phyloP scores from a whole-genome alignment of 1,140 invertebrate species.

The Drosophila pachea region DNA sequence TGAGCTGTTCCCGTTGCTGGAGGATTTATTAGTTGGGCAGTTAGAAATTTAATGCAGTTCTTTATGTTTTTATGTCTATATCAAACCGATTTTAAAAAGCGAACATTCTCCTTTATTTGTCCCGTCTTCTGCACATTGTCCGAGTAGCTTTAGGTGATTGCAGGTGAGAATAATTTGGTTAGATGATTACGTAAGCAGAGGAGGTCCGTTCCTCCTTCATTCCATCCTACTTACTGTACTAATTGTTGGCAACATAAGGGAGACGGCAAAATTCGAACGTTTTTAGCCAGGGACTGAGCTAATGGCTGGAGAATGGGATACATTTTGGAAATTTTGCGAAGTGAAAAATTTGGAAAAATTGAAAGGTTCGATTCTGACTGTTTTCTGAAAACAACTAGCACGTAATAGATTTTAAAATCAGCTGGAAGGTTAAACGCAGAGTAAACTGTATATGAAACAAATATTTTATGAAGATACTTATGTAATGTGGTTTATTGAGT shows the following conservation, averaged over 20 bases:
- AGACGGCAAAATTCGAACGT: conserved; percentile 9
- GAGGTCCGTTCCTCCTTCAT: background rate
- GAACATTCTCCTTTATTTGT: conserved; percentile 27
- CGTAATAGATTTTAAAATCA: background rate
- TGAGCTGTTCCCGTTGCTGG: conserved; percentile 59
- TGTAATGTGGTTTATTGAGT: conserved; percentile 1
- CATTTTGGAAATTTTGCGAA: conserved; percentile 2
- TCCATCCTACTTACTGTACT: conserved; percentile 17
- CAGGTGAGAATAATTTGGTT: no score
- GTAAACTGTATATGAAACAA: background rate
- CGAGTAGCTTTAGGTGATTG: conserved; percentile 8
- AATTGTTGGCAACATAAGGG: conserved; percentile 7
- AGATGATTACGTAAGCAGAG: no score
- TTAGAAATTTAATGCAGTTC: background rate
- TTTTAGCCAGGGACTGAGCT: background rate
- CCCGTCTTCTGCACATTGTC: conserved; percentile 7
- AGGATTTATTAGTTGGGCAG: background rate
- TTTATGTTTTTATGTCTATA: background rate
- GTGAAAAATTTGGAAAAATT: conserved; percentile 22
- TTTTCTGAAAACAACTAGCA: background rate
- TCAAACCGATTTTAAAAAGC: conserved; percentile 54
- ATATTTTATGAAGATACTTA: no score
- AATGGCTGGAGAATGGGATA: conserved; percentile 1
- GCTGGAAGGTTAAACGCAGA: conserved; percentile 6
- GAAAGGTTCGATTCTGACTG: background rate